Percentiles rank a stretch among this genome's conserved stretches.
Conservation (phyloP, 2,113 vertebrate genomes). For the Otis tarda region DNA sequence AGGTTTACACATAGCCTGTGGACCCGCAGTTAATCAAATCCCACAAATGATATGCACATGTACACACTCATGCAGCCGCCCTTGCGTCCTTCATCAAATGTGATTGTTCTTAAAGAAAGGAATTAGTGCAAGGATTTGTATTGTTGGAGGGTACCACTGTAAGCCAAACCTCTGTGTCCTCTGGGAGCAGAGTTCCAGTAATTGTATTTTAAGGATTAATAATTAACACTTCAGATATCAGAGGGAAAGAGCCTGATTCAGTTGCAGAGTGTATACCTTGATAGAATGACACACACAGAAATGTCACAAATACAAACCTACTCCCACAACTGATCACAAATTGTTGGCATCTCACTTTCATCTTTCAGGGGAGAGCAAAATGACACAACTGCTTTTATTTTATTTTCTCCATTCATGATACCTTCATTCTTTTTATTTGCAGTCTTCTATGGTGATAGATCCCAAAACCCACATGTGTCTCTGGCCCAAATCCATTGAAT, state of each 20-base stretch:
- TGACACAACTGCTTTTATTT: neutral
- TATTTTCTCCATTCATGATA: neutral
- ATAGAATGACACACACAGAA: neutral
- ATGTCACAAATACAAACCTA: neutral
- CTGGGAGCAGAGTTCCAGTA: neutral
- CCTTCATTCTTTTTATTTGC: neutral
- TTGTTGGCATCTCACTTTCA: neutral
- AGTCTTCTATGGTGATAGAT: neutral
- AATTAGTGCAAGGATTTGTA: neutral
- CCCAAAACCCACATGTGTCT: fast-evolving
- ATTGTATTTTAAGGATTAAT: neutral
- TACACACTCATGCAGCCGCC: neutral
- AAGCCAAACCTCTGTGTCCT: neutral
- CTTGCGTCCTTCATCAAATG: neutral
- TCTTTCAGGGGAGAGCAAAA: neutral
- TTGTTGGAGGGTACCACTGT: neutral
- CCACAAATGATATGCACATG: neutral
- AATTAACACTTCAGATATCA: conserved; percentile 10
- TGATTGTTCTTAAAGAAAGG: neutral
- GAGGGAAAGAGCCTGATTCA: neutral
- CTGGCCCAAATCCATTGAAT: neutral
- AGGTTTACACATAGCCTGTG: neutral
- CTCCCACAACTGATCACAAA: neutral
- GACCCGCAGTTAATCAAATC: neutral
- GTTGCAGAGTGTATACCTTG: neutral